Conservation (phyloP, 2,797 vertebrate species). For the Dryobates pubescens region DNA sequence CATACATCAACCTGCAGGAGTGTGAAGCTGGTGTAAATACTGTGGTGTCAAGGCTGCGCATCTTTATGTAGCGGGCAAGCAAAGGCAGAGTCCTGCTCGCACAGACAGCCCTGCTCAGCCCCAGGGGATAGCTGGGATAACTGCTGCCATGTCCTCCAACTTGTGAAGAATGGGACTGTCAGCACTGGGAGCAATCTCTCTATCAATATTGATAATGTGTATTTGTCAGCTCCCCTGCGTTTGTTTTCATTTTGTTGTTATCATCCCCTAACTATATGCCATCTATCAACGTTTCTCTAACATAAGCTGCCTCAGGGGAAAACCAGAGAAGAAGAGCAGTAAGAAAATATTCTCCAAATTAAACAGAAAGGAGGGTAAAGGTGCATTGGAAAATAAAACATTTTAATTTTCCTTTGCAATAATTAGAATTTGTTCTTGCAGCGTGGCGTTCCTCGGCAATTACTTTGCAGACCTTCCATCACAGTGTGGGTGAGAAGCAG, state of each 20-base stretch:
- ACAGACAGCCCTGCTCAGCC: neutral
- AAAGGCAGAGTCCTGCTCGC: neutral
- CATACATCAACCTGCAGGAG: rapidly evolving
- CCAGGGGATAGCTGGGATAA: too few relatives aligned
- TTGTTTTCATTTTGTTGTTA: neutral
- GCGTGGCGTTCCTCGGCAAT: neutral
- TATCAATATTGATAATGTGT: neutral
- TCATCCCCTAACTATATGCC: neutral
- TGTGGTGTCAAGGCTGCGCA: neutral
- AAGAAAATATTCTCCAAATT: slow-evolving; percentile 5
- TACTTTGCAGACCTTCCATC: slow-evolving; percentile 28
- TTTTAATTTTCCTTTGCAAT: neutral
- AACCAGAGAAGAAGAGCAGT: neutral
- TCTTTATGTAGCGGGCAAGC: neutral
- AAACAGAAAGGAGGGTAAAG: neutral
- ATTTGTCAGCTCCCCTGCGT: neutral
- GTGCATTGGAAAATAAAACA: neutral
- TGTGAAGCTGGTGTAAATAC: rapidly evolving
- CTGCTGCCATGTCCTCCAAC: neutral
- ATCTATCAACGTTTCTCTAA: neutral
- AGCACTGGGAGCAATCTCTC: neutral
- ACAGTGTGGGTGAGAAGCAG: slow-evolving; percentile 29
- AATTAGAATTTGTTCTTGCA: slow-evolving; percentile 27
- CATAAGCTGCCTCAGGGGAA: slow-evolving; percentile 20
- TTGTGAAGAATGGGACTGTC: neutral